Evolutionary conservation across 2,888 invertebrate genomes (phyloP).

Genomic region (Coelopa pilipes): DNA sequence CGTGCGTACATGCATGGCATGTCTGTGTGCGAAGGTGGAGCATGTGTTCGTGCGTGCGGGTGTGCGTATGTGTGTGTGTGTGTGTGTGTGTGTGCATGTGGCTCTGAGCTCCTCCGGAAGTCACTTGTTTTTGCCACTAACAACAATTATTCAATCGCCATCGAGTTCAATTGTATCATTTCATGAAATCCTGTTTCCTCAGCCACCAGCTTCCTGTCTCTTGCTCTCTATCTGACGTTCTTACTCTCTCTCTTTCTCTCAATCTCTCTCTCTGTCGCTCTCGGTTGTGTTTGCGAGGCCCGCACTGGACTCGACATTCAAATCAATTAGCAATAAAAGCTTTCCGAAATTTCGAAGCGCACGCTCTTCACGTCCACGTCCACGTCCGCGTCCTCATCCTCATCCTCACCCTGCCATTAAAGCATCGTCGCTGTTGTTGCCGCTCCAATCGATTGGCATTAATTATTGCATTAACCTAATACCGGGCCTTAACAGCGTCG

Average conservation of each 20-base stretch:
- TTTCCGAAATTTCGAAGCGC: no score
- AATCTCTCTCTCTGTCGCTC: neutral
- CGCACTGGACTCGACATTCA: neutral
- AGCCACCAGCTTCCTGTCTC: no score
- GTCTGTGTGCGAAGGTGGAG: no score
- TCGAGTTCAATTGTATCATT: slow-evolving; percentile 59
- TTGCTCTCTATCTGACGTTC: neutral
- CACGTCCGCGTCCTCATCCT: neutral
- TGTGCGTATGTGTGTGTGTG: no score
- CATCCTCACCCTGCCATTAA: slow-evolving; percentile 10
- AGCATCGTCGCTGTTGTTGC: slow-evolving; percentile 32
- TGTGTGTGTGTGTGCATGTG: no score
- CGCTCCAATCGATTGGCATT: slow-evolving; percentile 56
- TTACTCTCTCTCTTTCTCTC: neutral
- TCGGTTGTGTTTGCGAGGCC: neutral
- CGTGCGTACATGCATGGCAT: no score
- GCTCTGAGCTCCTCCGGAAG: no score
- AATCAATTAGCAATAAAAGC: slow-evolving; percentile 6
- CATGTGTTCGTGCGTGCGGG: no score
- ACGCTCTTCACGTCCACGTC: slow-evolving; percentile 19
- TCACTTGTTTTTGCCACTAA: slow-evolving; percentile 6
- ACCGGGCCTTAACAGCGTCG: no score
- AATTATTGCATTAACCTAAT: slow-evolving; percentile 60
- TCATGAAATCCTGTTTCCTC: slow-evolving; percentile 51
- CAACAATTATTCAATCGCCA: slow-evolving; percentile 45